Base-by-base conservation (phyloP, 2,113 vertebrate genomes). In the Osmerus mordax region DNA sequence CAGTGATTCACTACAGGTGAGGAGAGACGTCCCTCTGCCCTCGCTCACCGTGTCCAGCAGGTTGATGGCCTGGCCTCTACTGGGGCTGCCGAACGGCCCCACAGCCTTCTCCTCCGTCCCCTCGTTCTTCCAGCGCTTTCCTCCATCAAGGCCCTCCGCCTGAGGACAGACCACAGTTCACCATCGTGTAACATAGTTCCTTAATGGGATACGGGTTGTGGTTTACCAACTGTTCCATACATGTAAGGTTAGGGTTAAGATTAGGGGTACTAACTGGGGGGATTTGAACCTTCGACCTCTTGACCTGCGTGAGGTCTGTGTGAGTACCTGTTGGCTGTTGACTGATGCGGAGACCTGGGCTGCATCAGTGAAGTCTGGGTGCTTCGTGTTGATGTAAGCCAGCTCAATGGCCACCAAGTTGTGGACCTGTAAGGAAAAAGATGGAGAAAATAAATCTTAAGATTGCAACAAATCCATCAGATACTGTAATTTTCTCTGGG, bases 41-140 rank as follows among this genome's bases (percentile, higher is more conserved):
- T 60, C 56, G 79, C 89, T 91, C 80, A 94, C 93, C n/a, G 87
- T 89, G 86, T 94, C 92, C 19, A 94, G 88, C 41, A 94, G 89
- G 87, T 94, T 94, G 85, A 94, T 83, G 41, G 92, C 86, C 16
- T 86, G 90, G 70, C 86, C 81, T 84, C 86, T 93, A 82, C 77
- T 84, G 41, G 91, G 91, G 68, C 92, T 93, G 73, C 90, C 83
- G 81, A 87, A 92, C 9, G 78, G 83, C 12, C 78, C 63, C 55
- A 75, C 71, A 0, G 67, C 89, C 53, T 90, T 87, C 59, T 90
- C 91, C 0, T 29, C 71, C 36, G 69, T 72, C 61, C 82, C 88
- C 32, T 94, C 93, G 0, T 87, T 92, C 86, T 93, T 94, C 92
- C 91, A 91, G 52, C 78, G 86, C 67, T 91, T 91, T 3, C 83